phyloP scores from a whole-genome alignment of 2,113 vertebrate genomes.

The Rhegmatorhina hoffmannsi region DNA sequence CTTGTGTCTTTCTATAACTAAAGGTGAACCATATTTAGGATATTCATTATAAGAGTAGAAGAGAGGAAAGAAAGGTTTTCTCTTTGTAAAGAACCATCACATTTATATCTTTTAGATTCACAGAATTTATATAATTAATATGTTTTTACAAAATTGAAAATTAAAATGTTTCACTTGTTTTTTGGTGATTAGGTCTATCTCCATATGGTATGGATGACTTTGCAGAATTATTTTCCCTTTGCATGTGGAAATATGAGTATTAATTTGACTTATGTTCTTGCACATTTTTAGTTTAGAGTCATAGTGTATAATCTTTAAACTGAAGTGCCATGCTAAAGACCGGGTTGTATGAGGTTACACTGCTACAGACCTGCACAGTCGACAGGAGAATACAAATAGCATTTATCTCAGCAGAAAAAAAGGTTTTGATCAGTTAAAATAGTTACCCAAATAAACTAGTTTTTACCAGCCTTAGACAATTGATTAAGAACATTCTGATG shows the following conservation, averaged over 20 bases:
- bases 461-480: background rate
- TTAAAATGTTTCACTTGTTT: constrained; percentile 56
- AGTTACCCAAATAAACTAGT: background rate
- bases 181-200: constrained; percentile 40
- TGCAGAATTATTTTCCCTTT: constrained; percentile 28
- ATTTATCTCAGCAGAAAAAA: background rate
- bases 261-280: constrained; percentile 37
- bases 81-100: background rate
- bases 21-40: background rate
- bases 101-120: constrained; percentile 27
- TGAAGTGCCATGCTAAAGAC: too few species aligned
- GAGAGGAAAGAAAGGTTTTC: constrained; percentile 23
- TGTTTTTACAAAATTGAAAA: constrained; percentile 22
- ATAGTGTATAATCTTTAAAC: too few species aligned
- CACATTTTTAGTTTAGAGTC: background rate
- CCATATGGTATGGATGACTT: constrained; percentile 41
- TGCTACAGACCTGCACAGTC: too few species aligned
- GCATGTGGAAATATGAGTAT: constrained; percentile 40
- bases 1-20: background rate
- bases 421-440: background rate
- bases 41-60: background rate
- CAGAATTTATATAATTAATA: constrained; percentile 45
- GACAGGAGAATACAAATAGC: background rate
- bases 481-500: background rate
- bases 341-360: too few species aligned